Percentiles rank a stretch among this genome's conserved stretches.
Evolutionary conservation across 2,888 invertebrate genomes (phyloP).

Genomic region (Lasioglossum morio): DNA sequence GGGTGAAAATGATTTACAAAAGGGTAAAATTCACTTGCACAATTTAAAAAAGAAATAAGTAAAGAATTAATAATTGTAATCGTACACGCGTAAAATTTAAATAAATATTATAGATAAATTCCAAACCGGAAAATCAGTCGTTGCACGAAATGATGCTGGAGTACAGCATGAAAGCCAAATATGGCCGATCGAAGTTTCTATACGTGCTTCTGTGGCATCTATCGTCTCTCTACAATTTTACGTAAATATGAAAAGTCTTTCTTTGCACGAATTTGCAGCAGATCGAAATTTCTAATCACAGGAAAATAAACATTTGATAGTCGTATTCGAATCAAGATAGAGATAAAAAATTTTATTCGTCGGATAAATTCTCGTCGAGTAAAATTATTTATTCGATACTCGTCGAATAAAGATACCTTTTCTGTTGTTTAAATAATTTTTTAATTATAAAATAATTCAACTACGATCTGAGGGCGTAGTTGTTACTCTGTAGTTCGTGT

Average conservation of each 20-base stretch:
- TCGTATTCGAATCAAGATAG: not conserved
- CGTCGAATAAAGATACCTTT: too few relatives aligned
- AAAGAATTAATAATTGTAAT: not conserved
- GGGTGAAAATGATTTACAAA: too few relatives aligned
- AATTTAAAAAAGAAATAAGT: not conserved
- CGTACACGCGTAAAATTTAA: not conserved
- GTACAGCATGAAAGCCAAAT: conserved; percentile 64
- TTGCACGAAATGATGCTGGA: conserved; percentile 70
- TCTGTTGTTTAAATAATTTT: too few relatives aligned
- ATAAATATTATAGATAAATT: conserved; percentile 29
- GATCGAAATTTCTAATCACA: not conserved
- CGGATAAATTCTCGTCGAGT: too few relatives aligned
- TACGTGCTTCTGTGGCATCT: conserved; percentile 70
- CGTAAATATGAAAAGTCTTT: conserved; percentile 63
- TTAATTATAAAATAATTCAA: too few relatives aligned
- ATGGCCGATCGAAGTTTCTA: conserved; percentile 72
- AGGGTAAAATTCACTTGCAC: too few relatives aligned
- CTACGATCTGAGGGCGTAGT: too few relatives aligned
- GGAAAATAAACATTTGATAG: not conserved
- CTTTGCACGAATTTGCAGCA: not conserved
- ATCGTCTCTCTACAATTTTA: conserved; percentile 75
- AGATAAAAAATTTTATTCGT: too few relatives aligned
- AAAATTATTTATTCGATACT: too few relatives aligned
- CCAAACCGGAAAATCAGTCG: conserved; percentile 57
- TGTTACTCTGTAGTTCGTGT: not conserved